Evolutionary conservation across 53 echinoderm and acorn worm genomes (phyloP).

Genomic region (Arbacia lixula): DNA sequence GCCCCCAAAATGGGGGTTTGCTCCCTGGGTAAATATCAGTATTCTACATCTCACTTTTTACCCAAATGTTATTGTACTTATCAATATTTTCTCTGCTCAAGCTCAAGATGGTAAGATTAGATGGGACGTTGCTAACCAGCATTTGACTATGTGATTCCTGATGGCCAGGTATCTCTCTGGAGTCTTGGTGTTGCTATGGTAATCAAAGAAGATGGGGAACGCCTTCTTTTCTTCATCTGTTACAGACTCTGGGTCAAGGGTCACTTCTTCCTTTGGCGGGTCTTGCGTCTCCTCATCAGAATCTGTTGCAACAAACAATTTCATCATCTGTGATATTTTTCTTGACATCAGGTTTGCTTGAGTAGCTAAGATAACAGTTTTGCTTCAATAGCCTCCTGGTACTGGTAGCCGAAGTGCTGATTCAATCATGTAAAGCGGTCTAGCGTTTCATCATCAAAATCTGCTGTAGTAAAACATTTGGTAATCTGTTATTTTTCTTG

Average conservation of each 20-base stretch:
- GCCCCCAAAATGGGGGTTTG: too few species aligned
- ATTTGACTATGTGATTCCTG: conserved; percentile 78
- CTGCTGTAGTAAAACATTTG: too few species aligned
- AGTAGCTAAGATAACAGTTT: neutral
- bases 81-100: too few species aligned
- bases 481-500: too few species aligned
- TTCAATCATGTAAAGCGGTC: too few species aligned
- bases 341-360: neutral
- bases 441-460: too few species aligned
- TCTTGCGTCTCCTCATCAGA: conserved; percentile 21
- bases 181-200: conserved; percentile 55
- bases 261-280: conserved; percentile 21
- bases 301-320: neutral
- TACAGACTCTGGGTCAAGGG: conserved; percentile 16
- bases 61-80: too few species aligned
- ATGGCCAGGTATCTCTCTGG: conserved; percentile 82
- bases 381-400: too few species aligned
- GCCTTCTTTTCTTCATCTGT: conserved; percentile 71
- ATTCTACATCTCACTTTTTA: too few species aligned
- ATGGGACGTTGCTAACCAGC: conserved; percentile 60
- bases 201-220: conserved; percentile 73
- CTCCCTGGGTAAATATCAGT: too few species aligned
- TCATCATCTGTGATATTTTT: neutral
- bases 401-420: too few species aligned
- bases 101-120: too few species aligned